Base-by-base conservation (phyloP, 2,888 invertebrate species). In the Dexiosoma caninum region DNA sequence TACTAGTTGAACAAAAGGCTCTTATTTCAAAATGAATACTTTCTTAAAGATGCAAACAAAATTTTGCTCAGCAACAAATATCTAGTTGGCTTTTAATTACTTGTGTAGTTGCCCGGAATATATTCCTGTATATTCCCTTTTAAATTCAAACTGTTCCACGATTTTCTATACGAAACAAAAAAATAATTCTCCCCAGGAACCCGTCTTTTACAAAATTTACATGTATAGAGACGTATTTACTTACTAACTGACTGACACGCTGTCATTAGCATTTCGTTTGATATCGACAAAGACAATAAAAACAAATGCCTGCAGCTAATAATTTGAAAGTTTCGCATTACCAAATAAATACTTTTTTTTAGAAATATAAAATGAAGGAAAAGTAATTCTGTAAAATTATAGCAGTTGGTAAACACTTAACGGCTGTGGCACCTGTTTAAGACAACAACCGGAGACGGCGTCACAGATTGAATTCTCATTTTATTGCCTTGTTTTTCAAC, bases 351-450 rank as follows among this genome's bases (percentile, higher is more conserved):
- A 35, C 44, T n/a, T 3, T 27, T 3, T 32, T 44, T 19, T 4
- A 10, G 19, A 44, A 35, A 19, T 14, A 14, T 6, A 53, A 42
- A 23, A 59, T 10, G 27, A 27, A 6, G 8, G 10, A 10, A 16
- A 12, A 62, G 44, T 42, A 57, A 32, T 16, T 60, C 23, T 30
- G 6, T 21, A 60, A 19, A 59, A 66, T 37, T 64, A 46, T 40
- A 74, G 66, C 74, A 74, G 72, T 62, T 70, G 70, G 62, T 55
- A 35, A 71, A 44, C 67, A 53, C 44, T 69, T 49, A 70, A 53
- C 59, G 6, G 60, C 60, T 60, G 66, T 70, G 55, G 74, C 80
- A 76, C 80, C 71, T 80, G 80, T 67, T 76, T 53, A 46, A 67
- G 75, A 80, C 80, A 80, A 62, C 53, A 40, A 30, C 53, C 14